Base-by-base conservation (phyloP, 2,797 vertebrate genomes). In the Bovichtus variegatus region DNA sequence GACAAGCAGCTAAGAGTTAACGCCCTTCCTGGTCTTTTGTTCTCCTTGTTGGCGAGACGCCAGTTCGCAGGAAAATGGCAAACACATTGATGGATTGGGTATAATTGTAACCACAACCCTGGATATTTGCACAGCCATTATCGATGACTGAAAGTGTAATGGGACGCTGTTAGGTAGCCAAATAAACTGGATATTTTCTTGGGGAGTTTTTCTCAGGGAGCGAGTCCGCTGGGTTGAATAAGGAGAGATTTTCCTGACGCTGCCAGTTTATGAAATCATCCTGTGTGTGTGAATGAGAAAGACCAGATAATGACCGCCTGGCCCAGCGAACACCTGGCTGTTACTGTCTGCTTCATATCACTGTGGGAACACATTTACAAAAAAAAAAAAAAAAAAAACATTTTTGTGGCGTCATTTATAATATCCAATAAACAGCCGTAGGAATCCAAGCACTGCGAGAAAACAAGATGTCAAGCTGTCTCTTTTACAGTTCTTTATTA, bases 21-120 rank as follows among this genome's bases (percentile, higher is more conserved):
- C 63, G 23, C 71, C 72, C 74, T 78, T 81, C 74, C 53, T 74
- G n/a, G 3, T 71, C 60, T 81, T 89, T 83, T 91, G 77, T 89
- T 87, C 53, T 23, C 40, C 34, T 79, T 69, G 69, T 82, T 81
- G 69, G 44, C 40, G 71, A n/a, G 38, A 81, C 70, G 71, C 64
- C 36, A 69, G 59, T 21, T 55, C 19, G 10, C 53, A 75, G 58
- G 71, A 81, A 74, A 78, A 84, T 47, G 51, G 47, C 71, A 71
- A 76, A 63, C 40, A 69, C 59, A 40, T 18, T 75, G 86, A 85
- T 74, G 75, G 72, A 89, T 68, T 81, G 53, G n/a, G 36, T 71
- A 58, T 61, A 74, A 89, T 43, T 64, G 68, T 59, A 83, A 81
- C 71, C 68, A 90, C 43, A 84, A 77, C 76, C 71, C 9, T 61